Conservation (phyloP, 1,140 invertebrate genomes). For the Apis mellifera region DNA sequence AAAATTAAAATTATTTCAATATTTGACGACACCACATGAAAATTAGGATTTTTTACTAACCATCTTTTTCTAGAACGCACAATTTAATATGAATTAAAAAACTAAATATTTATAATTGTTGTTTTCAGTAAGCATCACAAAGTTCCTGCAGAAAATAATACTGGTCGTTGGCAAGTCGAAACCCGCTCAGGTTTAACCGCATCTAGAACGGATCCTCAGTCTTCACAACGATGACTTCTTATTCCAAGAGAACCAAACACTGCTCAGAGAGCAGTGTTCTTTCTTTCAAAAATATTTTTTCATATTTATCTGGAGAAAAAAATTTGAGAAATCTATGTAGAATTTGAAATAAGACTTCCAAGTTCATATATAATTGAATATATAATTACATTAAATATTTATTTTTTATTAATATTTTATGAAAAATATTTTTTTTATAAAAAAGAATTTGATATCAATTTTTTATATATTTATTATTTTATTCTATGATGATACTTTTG, state of each 20-base stretch:
- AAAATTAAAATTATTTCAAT: not conserved
- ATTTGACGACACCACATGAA: not conserved
- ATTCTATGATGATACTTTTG: no score
- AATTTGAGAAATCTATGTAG: not conserved
- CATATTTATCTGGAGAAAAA: not conserved
- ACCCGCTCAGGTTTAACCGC: slow-evolving; percentile 84
- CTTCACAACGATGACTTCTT: slow-evolving; percentile 8
- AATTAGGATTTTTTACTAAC: not conserved
- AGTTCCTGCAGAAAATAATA: slow-evolving; percentile 85
- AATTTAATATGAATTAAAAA: no score
- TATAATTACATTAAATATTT: no score
- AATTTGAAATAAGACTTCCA: not conserved
- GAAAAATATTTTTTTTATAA: no score
- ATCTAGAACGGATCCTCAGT: slow-evolving; percentile 28
- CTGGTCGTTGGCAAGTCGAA: slow-evolving; percentile 86
- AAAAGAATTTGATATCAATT: no score
- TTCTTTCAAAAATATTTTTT: not conserved
- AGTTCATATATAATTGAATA: not conserved
- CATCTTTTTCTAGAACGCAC: not conserved
- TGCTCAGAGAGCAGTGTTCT: not conserved
- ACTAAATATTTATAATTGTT: not conserved
- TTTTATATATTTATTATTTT: no score
- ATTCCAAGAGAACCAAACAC: slow-evolving; percentile 23
- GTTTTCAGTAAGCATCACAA: slow-evolving; percentile 83
- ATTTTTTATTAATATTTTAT: no score